These are phyloP conservation scores for Lydus trimaculatus DNA, from an alignment of 2,888 invertebrate genomes.

Conservation along the genomic window DNA sequence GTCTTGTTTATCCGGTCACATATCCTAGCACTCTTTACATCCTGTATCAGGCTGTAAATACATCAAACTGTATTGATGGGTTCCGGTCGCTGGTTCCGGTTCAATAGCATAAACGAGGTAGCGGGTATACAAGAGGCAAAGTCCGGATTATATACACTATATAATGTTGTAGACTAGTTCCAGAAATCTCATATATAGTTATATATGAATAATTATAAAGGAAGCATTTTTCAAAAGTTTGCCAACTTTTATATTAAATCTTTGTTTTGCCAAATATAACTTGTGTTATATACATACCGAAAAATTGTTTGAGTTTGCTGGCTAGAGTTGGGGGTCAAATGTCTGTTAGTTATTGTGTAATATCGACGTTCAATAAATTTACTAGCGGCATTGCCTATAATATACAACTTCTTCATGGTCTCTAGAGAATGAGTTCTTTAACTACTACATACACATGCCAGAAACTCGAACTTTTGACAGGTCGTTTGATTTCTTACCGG, in stretches of 20 bases:
- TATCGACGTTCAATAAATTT: slow-evolving; percentile 27
- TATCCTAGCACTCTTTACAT: slow-evolving; percentile 23
- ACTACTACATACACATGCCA: slow-evolving; percentile 6
- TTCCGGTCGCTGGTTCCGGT: slow-evolving; percentile 55
- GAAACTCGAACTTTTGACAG: slow-evolving; percentile 45
- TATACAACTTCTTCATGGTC: slow-evolving; percentile 27
- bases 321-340: slow-evolving; percentile 17
- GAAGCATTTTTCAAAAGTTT: neutral
- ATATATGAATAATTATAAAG: neutral
- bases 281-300: neutral
- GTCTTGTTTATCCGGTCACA: slow-evolving; percentile 11
- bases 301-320: neutral
- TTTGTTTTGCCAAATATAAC: neutral
- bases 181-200: slow-evolving; percentile 12
- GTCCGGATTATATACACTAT: slow-evolving; percentile 43
- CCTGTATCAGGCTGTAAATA: slow-evolving; percentile 51
- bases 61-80: slow-evolving; percentile 56
- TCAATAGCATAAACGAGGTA: slow-evolving; percentile 37
- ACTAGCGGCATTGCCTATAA: slow-evolving; percentile 21
- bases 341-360: slow-evolving; percentile 24
- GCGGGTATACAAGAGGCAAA: slow-evolving; percentile 30
- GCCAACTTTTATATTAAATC: neutral
- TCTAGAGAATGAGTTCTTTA: slow-evolving; percentile 34
- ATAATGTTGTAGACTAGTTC: slow-evolving; percentile 27
- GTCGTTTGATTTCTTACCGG: slow-evolving; percentile 50